Conservation (phyloP, 2,113 vertebrate species). For the Toxotes jaculatrix region DNA sequence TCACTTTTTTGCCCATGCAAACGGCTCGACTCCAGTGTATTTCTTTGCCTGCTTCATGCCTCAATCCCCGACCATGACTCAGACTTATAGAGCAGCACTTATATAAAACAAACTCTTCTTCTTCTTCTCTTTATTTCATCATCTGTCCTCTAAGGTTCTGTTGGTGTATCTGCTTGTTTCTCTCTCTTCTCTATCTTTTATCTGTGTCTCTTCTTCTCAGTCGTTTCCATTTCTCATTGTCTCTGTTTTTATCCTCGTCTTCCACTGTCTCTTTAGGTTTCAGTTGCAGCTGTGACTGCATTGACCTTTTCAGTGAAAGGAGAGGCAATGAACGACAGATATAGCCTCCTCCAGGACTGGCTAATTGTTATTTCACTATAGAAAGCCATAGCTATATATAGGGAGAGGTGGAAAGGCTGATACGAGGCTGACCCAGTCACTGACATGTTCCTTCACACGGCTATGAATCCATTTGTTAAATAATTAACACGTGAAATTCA, state of each 20-base stretch:
- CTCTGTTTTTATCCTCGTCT: slow-evolving; percentile 27
- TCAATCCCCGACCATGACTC: slow-evolving; percentile 42
- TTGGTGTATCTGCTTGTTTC: neutral
- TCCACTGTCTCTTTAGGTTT: slow-evolving; percentile 42
- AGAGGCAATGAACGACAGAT: slow-evolving; percentile 36
- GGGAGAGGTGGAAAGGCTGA: neutral
- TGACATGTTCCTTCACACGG: neutral
- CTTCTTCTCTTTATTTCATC: neutral
- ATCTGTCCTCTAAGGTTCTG: neutral
- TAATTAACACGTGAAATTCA: neutral
- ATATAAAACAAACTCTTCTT: slow-evolving; percentile 6
- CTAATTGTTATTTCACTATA: slow-evolving; percentile 48
- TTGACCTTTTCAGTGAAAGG: slow-evolving; percentile 62
- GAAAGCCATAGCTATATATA: slow-evolving; percentile 7
- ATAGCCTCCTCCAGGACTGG: slow-evolving; percentile 6
- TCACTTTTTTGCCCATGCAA: slow-evolving; percentile 37
- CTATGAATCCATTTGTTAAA: neutral
- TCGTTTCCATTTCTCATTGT: slow-evolving; percentile 20
- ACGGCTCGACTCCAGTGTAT: slow-evolving; percentile 11
- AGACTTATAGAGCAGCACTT: neutral
- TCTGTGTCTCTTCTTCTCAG: slow-evolving; percentile 3
- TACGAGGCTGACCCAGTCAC: neutral
- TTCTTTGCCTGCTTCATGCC: slow-evolving; percentile 1
- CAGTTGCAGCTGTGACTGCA: slow-evolving; percentile 57
- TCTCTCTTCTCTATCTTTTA: slow-evolving; percentile 12